These are phyloP conservation scores for Drosophila sechellia DNA, from an alignment of 1,140 invertebrate species.

Conservation along the genomic window DNA sequence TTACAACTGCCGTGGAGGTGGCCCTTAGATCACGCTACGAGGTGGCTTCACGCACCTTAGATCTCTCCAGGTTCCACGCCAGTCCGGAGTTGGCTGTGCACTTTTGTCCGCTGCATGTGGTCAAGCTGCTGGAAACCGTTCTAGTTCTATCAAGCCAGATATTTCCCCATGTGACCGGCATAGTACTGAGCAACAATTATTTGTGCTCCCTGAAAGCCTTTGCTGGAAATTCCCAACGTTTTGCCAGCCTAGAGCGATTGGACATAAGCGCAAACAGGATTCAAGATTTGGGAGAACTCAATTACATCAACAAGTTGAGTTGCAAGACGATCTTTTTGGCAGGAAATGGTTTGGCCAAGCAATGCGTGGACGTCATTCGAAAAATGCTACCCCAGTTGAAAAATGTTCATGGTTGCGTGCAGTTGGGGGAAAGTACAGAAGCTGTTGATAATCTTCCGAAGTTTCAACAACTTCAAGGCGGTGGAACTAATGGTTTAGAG, in stretches of 20 bases:
- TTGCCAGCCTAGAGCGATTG: conserved; percentile 27
- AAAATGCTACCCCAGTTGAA: conserved; percentile 24
- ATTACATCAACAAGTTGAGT: conserved; percentile 2
- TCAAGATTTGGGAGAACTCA: conserved; percentile 16
- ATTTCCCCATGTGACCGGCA: not conserved
- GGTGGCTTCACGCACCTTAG: not conserved
- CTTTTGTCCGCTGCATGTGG: conserved; percentile 43
- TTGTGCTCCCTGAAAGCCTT: conserved; percentile 45
- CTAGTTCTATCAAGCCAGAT: not conserved
- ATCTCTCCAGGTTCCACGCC: conserved; percentile 43
- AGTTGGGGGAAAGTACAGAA: not conserved
- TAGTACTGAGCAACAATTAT: conserved; percentile 44
- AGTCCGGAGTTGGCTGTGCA: conserved; percentile 4
- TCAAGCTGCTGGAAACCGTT: conserved; percentile 7
- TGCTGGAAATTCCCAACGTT: not conserved
- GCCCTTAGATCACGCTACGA: conserved; percentile 34
- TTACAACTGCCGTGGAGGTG: conserved; percentile 2
- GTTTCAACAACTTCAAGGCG: not conserved
- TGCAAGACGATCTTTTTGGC: conserved; percentile 17
- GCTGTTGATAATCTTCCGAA: not conserved
- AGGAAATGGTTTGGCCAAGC: conserved; percentile 37
- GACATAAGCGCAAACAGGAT: conserved; percentile 50
- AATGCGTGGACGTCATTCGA: not conserved
- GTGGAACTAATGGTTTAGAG: not conserved
- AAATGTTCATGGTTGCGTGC: conserved; percentile 8